Conservation (phyloP, 2,113 vertebrate species). For the Tetrao urogallus region DNA sequence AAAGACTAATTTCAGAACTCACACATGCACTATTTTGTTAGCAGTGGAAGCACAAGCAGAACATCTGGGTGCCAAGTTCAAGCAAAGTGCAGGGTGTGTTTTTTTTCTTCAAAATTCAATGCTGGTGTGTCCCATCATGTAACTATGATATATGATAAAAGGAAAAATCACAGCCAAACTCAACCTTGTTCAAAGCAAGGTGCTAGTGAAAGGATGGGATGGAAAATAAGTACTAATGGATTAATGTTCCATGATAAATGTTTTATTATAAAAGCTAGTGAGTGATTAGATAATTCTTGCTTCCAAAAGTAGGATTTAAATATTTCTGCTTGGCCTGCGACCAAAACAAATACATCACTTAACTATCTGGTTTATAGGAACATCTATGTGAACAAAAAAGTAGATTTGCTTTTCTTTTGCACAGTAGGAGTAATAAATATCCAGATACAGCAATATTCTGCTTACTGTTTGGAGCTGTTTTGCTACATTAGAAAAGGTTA, state of each 20-base stretch:
- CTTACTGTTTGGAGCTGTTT: constrained; percentile 49
- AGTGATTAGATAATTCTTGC: constrained; percentile 85
- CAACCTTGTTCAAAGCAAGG: constrained; percentile 78
- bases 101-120: constrained; percentile 61
- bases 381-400: constrained; percentile 52
- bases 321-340: constrained; percentile 75
- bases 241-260: constrained; percentile 81
- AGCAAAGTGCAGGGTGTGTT: constrained; percentile 77
- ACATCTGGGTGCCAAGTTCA: constrained; percentile 80
- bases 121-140: constrained; percentile 74
- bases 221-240: constrained; percentile 82
- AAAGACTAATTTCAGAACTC: constrained; percentile 68
- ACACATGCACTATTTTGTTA: constrained; percentile 55
- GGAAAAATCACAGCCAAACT: constrained; percentile 75
- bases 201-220: constrained; percentile 77
- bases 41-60: constrained; percentile 64
- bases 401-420: constrained; percentile 12
- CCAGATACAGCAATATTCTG: neutral
- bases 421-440: constrained; percentile 43
- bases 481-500: neutral
- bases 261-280: constrained; percentile 79
- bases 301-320: constrained; percentile 80
- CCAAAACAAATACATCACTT: constrained; percentile 81
- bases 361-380: constrained; percentile 68
- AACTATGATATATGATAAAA: constrained; percentile 84